Percentiles rank a stretch among this genome's conserved stretches.
phyloP scores from a whole-genome alignment of 1,140 invertebrate genomes.

The Atopsyche davidsoni region DNA sequence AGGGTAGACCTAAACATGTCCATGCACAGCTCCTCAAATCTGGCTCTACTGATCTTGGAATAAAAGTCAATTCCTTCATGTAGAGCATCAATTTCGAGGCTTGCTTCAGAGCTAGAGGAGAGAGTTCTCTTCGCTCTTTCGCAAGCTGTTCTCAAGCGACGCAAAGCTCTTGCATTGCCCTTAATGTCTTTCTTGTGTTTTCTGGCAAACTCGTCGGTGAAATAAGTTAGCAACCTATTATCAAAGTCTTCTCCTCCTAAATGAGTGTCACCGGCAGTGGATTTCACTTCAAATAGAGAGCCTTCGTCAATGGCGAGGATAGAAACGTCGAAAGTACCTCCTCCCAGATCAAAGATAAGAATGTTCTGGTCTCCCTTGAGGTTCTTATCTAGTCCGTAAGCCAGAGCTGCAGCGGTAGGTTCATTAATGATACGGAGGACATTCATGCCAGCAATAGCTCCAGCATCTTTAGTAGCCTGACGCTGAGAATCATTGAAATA shows the following conservation, averaged over 20 bases:
- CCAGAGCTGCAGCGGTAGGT: slow-evolving; percentile 76
- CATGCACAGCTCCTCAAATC: slow-evolving; percentile 81
- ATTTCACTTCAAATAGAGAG: slow-evolving; percentile 69
- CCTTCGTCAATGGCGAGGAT: slow-evolving; percentile 82
- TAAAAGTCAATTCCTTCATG: slow-evolving; percentile 80
- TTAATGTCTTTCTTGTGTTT: slow-evolving; percentile 77
- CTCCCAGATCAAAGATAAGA: slow-evolving; percentile 68
- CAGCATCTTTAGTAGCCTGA: slow-evolving; percentile 69
- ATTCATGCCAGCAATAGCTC: slow-evolving; percentile 68
- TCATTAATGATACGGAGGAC: slow-evolving; percentile 79
- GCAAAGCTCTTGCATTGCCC: slow-evolving; percentile 67
- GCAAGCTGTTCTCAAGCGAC: slow-evolving; percentile 69
- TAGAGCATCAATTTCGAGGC: slow-evolving; percentile 69
- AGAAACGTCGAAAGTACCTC: slow-evolving; percentile 80
- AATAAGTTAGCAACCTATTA: slow-evolving; percentile 76
- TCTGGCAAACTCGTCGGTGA: slow-evolving; percentile 71
- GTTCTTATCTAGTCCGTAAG: slow-evolving; percentile 81
- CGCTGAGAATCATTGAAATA: slow-evolving; percentile 63
- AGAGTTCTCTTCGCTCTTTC: slow-evolving; percentile 65
- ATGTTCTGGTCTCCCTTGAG: slow-evolving; percentile 73
- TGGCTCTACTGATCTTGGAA: slow-evolving; percentile 74
- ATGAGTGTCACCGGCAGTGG: slow-evolving; percentile 72
- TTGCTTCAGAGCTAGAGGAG: slow-evolving; percentile 62
- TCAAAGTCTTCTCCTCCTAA: slow-evolving; percentile 74
- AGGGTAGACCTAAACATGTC: slow-evolving; percentile 71